phyloP scores from a whole-genome alignment of 2,113 vertebrate genomes.

The Pitta sordida region DNA sequence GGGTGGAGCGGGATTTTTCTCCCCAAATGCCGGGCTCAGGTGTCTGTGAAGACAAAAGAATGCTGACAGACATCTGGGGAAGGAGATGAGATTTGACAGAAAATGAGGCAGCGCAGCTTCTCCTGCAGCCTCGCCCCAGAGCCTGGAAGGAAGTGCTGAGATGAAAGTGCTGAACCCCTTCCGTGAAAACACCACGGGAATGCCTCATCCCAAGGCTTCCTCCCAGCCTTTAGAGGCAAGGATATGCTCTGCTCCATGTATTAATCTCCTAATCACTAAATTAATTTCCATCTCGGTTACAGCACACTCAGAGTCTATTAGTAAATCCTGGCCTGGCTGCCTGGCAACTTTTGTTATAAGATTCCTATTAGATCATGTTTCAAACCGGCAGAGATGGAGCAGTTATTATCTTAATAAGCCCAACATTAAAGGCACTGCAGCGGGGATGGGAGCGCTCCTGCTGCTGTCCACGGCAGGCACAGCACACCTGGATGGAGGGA shows the following conservation, averaged over 20 bases:
- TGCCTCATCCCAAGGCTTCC: neutral
- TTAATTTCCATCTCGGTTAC: conserved; percentile 38
- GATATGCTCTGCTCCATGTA: neutral
- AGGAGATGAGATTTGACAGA: accelerated
- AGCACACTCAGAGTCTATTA: neutral
- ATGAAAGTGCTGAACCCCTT: neutral
- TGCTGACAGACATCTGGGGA: accelerated
- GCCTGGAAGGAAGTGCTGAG: accelerated
- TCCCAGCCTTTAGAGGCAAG: neutral
- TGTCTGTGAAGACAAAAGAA: neutral
- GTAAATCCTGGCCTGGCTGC: conserved; percentile 40
- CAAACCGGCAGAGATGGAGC: neutral
- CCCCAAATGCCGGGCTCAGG: neutral
- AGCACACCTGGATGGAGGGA: neutral
- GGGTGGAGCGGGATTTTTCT: accelerated
- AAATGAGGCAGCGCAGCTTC: neutral
- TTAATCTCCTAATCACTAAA: conserved; percentile 24
- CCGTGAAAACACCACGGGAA: neutral
- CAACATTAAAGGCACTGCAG: neutral
- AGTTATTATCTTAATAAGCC: neutral
- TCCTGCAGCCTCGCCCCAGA: neutral
- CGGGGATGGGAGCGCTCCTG: accelerated
- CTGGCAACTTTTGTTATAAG: conserved; percentile 38
- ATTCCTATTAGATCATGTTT: conserved; percentile 11
- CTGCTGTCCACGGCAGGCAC: neutral